Base-by-base conservation (phyloP, 1,140 invertebrate species). In the Diachasmimorpha longicaudata region DNA sequence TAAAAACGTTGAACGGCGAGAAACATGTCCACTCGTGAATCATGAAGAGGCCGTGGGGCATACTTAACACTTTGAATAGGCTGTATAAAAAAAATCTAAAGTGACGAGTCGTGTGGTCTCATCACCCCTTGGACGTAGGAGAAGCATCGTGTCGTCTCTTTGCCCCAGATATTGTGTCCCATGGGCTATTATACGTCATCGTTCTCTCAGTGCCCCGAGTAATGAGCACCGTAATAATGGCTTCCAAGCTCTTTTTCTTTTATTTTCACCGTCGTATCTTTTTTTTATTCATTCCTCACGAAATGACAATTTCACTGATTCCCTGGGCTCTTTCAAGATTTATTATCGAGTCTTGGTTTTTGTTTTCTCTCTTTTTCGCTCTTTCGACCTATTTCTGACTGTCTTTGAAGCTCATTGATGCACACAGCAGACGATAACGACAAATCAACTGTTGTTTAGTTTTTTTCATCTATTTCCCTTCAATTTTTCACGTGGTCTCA, bases 1-100 rank as follows among this genome's bases (percentile, higher is more conserved):
- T 9, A 63, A 63, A 16, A 68, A 68, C 66, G 58, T 25, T 68
- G 13, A 68, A n/a, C 16, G 6, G 66, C 36, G 31, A 68, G 66
- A 68, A 68, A 68, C 25, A 68, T 68, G 66, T 68, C 36, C 25
- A 68, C n/a, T 68, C 31, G 36, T 68, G 66, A 68, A 68, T 68
- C 66, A 68, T 68, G 66, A 36, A 68, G 66, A 37, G 31, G 5
- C 66, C 25, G 66, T 19, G 36, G 36, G 25, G 66, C 58, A 63
- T 63, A 63, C 58, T 63, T 63, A 63, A 68, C 66, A 68, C 66
- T 66, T 66, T 68, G 66, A 68, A 63, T 63, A 63, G 58, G 58
- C 58, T 13, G 58, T 23, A 63, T 63, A 31, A 63, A 68, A 63
- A 68, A 68, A 68, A 68, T 68, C 66, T 37, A 37, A 68, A 68